Conservation (phyloP, 2,797 vertebrate genomes). For the Luscinia megarhynchos region DNA sequence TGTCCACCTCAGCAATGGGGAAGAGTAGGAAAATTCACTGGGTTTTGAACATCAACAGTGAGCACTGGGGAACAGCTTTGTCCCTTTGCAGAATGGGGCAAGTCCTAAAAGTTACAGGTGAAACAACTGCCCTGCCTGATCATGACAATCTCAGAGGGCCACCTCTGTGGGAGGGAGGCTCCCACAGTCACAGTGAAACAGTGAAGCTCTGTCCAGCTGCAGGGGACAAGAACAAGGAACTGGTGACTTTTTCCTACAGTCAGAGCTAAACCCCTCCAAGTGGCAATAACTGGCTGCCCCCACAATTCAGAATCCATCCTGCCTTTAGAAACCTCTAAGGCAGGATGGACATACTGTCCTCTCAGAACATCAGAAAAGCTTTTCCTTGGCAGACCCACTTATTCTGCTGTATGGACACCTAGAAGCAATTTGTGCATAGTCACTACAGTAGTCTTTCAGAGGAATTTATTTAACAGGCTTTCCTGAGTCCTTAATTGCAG, state of each 20-base stretch:
- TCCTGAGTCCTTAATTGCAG: slow-evolving; percentile 36
- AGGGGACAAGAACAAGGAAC: not conserved
- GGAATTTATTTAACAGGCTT: slow-evolving; percentile 3
- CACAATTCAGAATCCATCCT: not conserved
- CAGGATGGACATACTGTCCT: not conserved
- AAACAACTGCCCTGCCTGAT: not conserved
- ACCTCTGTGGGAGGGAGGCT: not conserved
- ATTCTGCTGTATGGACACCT: not conserved
- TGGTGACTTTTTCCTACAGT: not conserved
- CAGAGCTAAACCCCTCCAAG: not conserved
- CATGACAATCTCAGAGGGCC: accelerated
- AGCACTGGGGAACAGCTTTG: not conserved
- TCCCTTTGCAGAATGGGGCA: not conserved
- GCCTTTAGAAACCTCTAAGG: not conserved
- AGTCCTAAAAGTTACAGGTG: not conserved
- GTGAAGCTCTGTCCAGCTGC: not conserved
- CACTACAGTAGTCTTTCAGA: not conserved
- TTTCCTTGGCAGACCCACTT: not conserved
- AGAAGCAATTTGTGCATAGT: not conserved
- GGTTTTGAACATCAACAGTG: accelerated
- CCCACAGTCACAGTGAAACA: not conserved
- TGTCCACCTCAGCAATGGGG: not conserved
- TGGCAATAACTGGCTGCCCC: not conserved
- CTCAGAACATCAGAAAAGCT: not conserved
- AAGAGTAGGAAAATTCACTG: not conserved